phyloP scores from a whole-genome alignment of 1,140 invertebrate genomes.

The Helicoverpa armigera region DNA sequence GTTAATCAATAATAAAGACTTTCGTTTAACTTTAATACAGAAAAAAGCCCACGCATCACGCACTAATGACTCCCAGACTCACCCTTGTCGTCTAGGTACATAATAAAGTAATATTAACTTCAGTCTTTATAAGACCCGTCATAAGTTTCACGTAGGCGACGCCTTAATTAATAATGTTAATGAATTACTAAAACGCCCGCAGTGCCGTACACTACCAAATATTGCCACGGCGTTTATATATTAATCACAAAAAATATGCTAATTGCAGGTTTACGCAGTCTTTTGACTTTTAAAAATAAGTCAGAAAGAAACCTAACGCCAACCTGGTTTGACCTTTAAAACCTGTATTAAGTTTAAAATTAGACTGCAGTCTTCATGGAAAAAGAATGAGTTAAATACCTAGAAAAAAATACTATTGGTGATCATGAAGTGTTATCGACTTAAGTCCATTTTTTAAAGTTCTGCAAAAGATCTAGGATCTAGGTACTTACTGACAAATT shows the following conservation, averaged over 20 bases:
- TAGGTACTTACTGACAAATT: conserved; percentile 91
- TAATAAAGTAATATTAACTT: neutral
- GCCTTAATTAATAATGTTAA: conserved; percentile 23
- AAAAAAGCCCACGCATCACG: neutral
- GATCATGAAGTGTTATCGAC: neutral
- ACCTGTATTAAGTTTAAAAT: too few relatives aligned
- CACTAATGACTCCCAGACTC: neutral
- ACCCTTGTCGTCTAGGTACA: too few relatives aligned
- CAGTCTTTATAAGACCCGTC: neutral
- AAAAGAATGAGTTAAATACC: too few relatives aligned
- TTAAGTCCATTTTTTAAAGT: neutral
- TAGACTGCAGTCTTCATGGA: too few relatives aligned
- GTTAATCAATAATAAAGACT: neutral
- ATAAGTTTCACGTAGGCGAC: neutral
- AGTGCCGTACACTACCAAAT: neutral
- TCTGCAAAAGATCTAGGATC: too few relatives aligned
- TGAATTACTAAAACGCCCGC: conserved; percentile 6
- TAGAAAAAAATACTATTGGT: neutral
- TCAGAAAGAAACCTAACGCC: too few relatives aligned
- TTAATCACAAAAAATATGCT: too few relatives aligned
- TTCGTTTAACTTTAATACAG: neutral
- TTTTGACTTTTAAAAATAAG: too few relatives aligned
- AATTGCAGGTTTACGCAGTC: too few relatives aligned
- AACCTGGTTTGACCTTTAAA: too few relatives aligned
- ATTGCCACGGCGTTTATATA: neutral